These are phyloP conservation scores for Pocota personata DNA, from an alignment of 2,888 invertebrate genomes.

Conservation along the genomic window DNA sequence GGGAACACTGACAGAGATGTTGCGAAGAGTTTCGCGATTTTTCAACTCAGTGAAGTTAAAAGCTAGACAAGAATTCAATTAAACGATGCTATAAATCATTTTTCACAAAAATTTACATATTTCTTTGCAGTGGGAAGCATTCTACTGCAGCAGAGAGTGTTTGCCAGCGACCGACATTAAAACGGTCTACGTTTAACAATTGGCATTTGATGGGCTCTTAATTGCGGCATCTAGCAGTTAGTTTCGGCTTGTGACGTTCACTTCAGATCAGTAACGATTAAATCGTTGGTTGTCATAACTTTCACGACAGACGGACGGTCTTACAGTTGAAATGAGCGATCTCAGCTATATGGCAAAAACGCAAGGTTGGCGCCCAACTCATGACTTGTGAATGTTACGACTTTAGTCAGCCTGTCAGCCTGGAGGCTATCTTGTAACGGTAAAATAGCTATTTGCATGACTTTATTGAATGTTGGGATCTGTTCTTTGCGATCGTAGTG, in stretches of 20 bases:
- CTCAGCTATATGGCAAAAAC: background rate
- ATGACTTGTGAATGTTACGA: background rate
- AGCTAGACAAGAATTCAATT: slow-evolving; percentile 72
- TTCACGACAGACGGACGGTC: slow-evolving; percentile 7
- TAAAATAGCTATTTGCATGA: slow-evolving; percentile 36
- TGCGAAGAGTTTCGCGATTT: slow-evolving; percentile 54
- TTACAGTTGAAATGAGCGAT: background rate
- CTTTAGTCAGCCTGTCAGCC: background rate
- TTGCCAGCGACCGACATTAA: slow-evolving; percentile 23
- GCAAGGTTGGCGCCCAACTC: slow-evolving; percentile 27
- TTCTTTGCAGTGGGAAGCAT: slow-evolving; percentile 53
- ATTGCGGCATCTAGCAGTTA: slow-evolving; percentile 26
- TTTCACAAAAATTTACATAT: slow-evolving; percentile 64
- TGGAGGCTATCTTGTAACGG: slow-evolving; percentile 10
- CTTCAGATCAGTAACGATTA: slow-evolving; percentile 26
- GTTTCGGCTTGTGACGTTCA: slow-evolving; percentile 38
- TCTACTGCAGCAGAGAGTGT: background rate
- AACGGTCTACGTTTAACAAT: slow-evolving; percentile 45
- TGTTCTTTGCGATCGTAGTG: background rate
- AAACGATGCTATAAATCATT: slow-evolving; percentile 73
- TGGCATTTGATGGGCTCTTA: slow-evolving; percentile 55
- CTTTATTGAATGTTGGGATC: slow-evolving; percentile 28
- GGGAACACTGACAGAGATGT: slow-evolving; percentile 51
- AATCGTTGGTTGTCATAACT: slow-evolving; percentile 57
- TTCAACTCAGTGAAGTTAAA: slow-evolving; percentile 64